Conservation (phyloP, 1,140 invertebrate genomes). For the Atta colombica region DNA sequence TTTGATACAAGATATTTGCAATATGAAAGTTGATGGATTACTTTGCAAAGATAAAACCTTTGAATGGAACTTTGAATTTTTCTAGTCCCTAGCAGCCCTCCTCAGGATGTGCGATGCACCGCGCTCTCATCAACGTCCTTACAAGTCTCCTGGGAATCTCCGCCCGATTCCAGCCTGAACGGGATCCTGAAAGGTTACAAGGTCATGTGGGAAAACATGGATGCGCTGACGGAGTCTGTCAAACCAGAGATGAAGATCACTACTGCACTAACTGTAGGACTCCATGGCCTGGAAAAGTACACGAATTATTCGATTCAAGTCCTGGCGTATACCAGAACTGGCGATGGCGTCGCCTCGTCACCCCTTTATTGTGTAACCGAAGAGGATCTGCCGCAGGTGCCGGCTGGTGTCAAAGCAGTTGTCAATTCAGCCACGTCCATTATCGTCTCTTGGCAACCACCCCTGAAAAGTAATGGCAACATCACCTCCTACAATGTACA, state of each 20-base stretch:
- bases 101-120: constrained; percentile 92
- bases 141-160: constrained; percentile 95
- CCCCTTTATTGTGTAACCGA: constrained; percentile 95
- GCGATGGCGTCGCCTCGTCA: constrained; percentile 94
- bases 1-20: background rate
- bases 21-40: background rate
- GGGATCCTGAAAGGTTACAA: constrained; percentile 96
- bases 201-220: constrained; percentile 90
- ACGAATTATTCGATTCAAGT: constrained; percentile 97
- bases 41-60: background rate
- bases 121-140: constrained; percentile 93
- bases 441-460: constrained; percentile 93
- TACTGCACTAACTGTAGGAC: constrained; percentile 89
- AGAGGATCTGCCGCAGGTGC: constrained; percentile 96
- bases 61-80: constrained; percentile 2
- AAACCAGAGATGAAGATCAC: constrained; percentile 89
- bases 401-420: constrained; percentile 95
- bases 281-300: constrained; percentile 91
- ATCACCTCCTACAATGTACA: constrained; percentile 87
- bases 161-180: constrained; percentile 93
- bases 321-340: constrained; percentile 94
- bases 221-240: constrained; percentile 79
- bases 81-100: constrained; percentile 92
- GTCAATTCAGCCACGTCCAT: constrained; percentile 94
- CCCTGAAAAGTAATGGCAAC: constrained; percentile 87